Evolutionary conservation across 2,888 invertebrate species (phyloP), one percentile per base, ranked within the genome.

Genomic region (Xanthorhoe designata): DNA sequence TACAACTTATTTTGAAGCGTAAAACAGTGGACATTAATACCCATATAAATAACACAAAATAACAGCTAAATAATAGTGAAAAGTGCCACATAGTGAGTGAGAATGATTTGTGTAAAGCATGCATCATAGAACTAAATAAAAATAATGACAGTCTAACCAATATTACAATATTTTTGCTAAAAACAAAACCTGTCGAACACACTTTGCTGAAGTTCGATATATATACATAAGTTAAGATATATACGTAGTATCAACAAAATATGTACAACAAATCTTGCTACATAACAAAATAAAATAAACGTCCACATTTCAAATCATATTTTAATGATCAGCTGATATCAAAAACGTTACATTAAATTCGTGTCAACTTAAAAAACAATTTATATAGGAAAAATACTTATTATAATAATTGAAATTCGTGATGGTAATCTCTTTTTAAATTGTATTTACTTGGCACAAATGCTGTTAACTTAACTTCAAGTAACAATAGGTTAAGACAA

Each of bases 11-110:
- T 24, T 42, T 42, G 38, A 42, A 42, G 38, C 38, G 13, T 42
- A 51, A 32, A 64, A 76, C 58, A 62, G 64, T 51, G 52, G 15
- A 61, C 24, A 42, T 42, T 10, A 13, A 13, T 13, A 38, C 38
- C 24, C 24, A 57, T 66, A 62, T 72, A 61, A 64, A 64, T 64
- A 75, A 18, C 71, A 66, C 80, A 86, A 85, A 74, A 85, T 88
- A 89, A 90, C 90, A 90, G 89, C 90, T 80, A 89, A 88, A 86
- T 82, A 84, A 83, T 82, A 83, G 70, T 62, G 73, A 78, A 24
- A 72, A 71, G 77, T 82, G 80, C 78, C 69, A 76, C 70, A 78
- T 62, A 75, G 73, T 68, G 74, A 68, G 76, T 78, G 75, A 64
- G 75, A 64, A 72, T 72, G 70, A 65, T 57, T 58, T 24, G 65